These are phyloP conservation scores for Arvicanthis niloticus DNA, from an alignment of 2,113 vertebrate species.

Conservation along the genomic window DNA sequence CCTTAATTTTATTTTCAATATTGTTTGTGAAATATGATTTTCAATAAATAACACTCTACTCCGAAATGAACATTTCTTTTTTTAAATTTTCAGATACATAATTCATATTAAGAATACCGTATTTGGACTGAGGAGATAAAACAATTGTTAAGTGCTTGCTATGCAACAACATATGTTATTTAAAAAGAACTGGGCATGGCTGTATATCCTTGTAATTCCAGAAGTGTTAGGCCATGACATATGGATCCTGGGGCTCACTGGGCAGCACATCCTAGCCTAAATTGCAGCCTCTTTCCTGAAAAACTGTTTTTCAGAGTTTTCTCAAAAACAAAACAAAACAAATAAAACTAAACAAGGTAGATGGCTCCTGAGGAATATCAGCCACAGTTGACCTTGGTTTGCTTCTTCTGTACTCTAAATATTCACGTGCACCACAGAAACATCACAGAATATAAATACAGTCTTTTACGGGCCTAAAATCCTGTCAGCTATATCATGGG, in stretches of 20 bases:
- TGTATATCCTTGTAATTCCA: not conserved
- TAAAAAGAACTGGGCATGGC: not conserved
- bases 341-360: not conserved
- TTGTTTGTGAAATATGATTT: not conserved
- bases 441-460: not conserved
- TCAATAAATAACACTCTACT: constrained; percentile 36
- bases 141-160: not conserved
- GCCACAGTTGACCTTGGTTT: not conserved
- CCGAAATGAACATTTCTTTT: not conserved
- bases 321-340: not conserved
- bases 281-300: no score
- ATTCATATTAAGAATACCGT: constrained; percentile 8
- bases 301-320: not conserved
- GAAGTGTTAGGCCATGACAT: not conserved
- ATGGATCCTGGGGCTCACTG: not conserved
- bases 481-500: not conserved
- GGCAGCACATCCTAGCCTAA: not conserved
- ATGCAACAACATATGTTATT: not conserved
- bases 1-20: not conserved
- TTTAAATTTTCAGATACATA: constrained; percentile 34
- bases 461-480: not conserved
- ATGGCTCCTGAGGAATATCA: not conserved
- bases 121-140: not conserved
- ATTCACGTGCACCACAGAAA: not conserved
- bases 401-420: not conserved